A percentile compares a stretch with the other conserved stretches of the same genome.
phyloP scores from a whole-genome alignment of 2,113 vertebrate genomes.

The Centropus bengalensis region DNA sequence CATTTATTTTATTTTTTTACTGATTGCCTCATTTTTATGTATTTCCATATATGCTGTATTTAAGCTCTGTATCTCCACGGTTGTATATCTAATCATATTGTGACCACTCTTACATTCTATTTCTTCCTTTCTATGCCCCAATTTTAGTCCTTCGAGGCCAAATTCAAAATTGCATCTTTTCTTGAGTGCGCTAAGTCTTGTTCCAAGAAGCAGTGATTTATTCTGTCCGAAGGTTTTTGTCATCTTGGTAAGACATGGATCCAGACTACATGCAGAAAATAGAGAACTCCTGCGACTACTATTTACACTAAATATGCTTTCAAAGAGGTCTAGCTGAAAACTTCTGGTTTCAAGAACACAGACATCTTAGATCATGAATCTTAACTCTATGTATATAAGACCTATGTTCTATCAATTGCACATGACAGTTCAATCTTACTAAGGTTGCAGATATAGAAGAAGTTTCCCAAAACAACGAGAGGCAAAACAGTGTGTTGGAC shows the following conservation, averaged over 20 bases:
- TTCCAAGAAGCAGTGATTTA: not conserved
- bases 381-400: not conserved
- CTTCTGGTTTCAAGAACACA: not conserved
- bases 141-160: not conserved
- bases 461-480: not conserved
- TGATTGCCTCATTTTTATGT: not conserved
- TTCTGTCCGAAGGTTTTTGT: not conserved
- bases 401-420: not conserved
- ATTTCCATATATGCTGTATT: not conserved
- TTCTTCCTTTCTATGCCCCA: not conserved
- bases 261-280: not conserved
- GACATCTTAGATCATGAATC: not conserved
- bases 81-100: not conserved
- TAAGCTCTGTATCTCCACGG: not conserved
- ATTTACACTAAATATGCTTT: not conserved
- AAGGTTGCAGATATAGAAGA: not conserved
- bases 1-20: not conserved
- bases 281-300: not conserved
- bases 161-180: not conserved
- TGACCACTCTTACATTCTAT: not conserved
- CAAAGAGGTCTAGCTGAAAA: not conserved
- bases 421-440: not conserved
- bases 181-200: not conserved
- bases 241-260: not conserved
- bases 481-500: not conserved